phyloP scores from a whole-genome alignment of 2,113 vertebrate genomes.

The Lampris incognitus region DNA sequence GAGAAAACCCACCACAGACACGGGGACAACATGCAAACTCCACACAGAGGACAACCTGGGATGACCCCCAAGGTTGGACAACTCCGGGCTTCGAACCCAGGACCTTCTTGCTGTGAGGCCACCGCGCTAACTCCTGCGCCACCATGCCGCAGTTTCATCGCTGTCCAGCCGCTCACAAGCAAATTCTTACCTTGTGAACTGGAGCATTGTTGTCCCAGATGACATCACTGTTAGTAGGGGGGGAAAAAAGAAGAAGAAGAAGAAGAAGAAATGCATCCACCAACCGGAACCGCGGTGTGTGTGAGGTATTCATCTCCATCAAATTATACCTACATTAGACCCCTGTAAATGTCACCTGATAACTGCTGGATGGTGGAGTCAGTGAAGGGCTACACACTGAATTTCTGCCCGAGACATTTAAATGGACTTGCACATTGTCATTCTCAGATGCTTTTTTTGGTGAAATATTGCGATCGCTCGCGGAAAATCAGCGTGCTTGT shows the following conservation, averaged over 20 bases:
- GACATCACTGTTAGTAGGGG: not conserved
- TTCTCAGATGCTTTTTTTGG: not conserved
- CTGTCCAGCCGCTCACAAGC: conserved; percentile 1
- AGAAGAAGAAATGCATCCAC: too few species aligned
- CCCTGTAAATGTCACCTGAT: conserved; percentile 1
- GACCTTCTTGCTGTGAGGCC: too few species aligned
- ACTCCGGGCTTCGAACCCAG: too few species aligned
- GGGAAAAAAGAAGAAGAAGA: not conserved
- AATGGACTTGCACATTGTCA: conserved; percentile 7
- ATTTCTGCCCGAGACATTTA: conserved; percentile 12
- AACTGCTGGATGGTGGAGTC: conserved; percentile 14
- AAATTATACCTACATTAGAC: not conserved
- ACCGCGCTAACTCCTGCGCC: too few species aligned
- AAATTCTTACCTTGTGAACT: not conserved
- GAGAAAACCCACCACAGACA: too few species aligned
- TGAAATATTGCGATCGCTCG: not conserved
- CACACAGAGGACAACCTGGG: too few species aligned
- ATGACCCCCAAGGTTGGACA: too few species aligned
- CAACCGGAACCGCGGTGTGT: not conserved
- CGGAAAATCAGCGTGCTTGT: not conserved
- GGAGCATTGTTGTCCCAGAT: not conserved
- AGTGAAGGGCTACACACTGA: not conserved
- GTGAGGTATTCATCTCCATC: conserved; percentile 12
- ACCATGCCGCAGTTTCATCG: not conserved
- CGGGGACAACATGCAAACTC: too few species aligned